Base-by-base conservation (phyloP, 2,888 invertebrate genomes). In the Carabus problematicus region DNA sequence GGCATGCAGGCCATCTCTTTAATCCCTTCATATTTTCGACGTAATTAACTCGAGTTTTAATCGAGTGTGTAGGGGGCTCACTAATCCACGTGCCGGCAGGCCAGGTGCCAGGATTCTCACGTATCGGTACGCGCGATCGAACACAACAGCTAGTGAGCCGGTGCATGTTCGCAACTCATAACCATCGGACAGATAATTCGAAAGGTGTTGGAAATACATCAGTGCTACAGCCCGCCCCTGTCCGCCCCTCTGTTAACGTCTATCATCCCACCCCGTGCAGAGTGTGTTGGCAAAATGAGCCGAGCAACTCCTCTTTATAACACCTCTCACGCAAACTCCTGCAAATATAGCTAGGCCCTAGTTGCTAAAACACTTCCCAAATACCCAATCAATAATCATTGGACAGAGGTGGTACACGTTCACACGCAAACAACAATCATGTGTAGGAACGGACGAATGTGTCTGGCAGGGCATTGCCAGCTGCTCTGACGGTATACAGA, bases 81-180 rank as follows among this genome's bases (percentile, higher is more conserved):
- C 64, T 64, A 64, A 64, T 64, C n/a, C 56, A 14, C 8, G 41
- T 16, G 12, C 29, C 29, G 29, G 29, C 29, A 6, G 6, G 29
- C 29, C 59, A 67, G 60, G 60, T 60, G 60, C 49, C 43, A 9
- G 3, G 14, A 12, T 67, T 59, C 60, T 54, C 67, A 67, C 67
- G 52, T 67, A 67, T 67, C 67, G 47, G 66, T 43, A 16, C 8
- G 40, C 12, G 61, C 64, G 55, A 56, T 43, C 64, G 64, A 64
- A 16, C 63, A 19, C 49, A 29, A 52, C 52, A 16, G 41, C 59
- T 42, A 29, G 58, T 11, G 9, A 8, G 42, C 16, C 12, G 16
- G 75, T 76, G 77, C 77, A 76, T 77, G 77, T 74, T 74, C 74
- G 71, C 71, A 69, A 73, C 72, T 73, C 74, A 77, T 77, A 75